These are phyloP conservation scores for Thamnaconus septentrionalis DNA, from an alignment of 2,113 vertebrate genomes.

Conservation along the genomic window DNA sequence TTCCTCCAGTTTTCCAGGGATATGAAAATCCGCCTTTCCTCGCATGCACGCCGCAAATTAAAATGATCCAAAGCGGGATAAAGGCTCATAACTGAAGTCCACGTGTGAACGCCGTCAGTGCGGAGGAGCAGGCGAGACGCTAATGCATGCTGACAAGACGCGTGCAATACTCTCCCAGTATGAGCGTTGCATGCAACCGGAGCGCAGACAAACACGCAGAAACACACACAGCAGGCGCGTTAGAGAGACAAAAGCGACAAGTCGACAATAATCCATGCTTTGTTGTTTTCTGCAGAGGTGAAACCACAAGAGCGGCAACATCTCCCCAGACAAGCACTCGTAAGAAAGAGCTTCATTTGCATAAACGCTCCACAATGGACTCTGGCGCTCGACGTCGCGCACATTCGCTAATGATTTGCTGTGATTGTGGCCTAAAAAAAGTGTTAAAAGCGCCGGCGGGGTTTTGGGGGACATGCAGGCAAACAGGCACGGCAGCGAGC, in stretches of 20 bases:
- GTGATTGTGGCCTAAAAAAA: constrained; percentile 15
- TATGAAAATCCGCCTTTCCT: too few species aligned
- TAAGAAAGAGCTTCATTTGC: constrained; percentile 61
- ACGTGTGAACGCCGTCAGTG: too few species aligned
- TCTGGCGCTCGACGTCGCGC: constrained; percentile 38
- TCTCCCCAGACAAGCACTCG: constrained; percentile 66
- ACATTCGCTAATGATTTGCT: constrained; percentile 49
- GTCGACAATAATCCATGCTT: constrained; percentile 38
- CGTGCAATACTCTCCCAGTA: too few species aligned
- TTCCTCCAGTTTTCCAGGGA: too few species aligned
- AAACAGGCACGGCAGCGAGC: too few species aligned
- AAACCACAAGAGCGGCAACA: constrained; percentile 51
- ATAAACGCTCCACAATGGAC: constrained; percentile 67
- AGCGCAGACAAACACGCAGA: constrained; percentile 13
- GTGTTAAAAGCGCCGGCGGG: constrained; percentile 35
- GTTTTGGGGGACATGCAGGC: constrained; percentile 15
- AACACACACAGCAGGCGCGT: not conserved
- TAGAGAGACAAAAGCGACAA: constrained; percentile 22
- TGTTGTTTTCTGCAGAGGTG: constrained; percentile 57
- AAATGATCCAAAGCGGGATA: too few species aligned
- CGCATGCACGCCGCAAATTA: too few species aligned
- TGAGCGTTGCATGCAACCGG: too few species aligned
- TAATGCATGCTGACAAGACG: too few species aligned
- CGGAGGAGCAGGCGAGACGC: not conserved
- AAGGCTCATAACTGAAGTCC: too few species aligned